Conservation (phyloP, 2,797 vertebrate species). For the Manis pentadactyla region DNA sequence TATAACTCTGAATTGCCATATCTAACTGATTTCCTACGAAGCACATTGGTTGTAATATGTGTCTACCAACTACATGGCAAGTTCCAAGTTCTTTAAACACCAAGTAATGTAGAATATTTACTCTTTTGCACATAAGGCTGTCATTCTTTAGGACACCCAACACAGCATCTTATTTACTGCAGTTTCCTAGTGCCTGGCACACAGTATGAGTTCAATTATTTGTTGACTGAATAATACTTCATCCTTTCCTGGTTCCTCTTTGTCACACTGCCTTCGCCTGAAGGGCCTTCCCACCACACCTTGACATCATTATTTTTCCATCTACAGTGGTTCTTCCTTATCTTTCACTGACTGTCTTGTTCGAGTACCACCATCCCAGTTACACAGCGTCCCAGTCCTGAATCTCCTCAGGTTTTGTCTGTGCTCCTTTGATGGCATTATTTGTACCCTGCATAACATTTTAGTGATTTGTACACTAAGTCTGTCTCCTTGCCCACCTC, state of each 20-base stretch:
- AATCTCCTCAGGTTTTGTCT: background rate
- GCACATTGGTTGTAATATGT: background rate
- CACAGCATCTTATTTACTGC: fast-evolving
- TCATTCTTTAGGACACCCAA: fast-evolving
- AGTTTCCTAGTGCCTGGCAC: background rate
- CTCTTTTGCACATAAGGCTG: background rate
- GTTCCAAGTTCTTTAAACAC: background rate
- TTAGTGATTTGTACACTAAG: background rate
- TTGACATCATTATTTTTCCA: background rate
- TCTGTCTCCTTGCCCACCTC: background rate
- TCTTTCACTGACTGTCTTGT: background rate
- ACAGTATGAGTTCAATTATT: background rate
- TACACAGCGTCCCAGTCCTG: too few species aligned
- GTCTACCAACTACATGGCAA: background rate
- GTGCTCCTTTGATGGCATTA: background rate
- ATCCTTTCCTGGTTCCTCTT: background rate
- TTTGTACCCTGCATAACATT: too few species aligned
- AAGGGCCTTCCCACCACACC: background rate
- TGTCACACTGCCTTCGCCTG: background rate
- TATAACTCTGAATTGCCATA: background rate
- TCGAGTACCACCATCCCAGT: background rate
- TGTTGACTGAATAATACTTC: background rate
- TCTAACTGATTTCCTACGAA: background rate
- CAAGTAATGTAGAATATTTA: background rate
- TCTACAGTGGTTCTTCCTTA: background rate